Conservation (phyloP, 1,140 invertebrate species). For the Globodera ellingtonae region DNA sequence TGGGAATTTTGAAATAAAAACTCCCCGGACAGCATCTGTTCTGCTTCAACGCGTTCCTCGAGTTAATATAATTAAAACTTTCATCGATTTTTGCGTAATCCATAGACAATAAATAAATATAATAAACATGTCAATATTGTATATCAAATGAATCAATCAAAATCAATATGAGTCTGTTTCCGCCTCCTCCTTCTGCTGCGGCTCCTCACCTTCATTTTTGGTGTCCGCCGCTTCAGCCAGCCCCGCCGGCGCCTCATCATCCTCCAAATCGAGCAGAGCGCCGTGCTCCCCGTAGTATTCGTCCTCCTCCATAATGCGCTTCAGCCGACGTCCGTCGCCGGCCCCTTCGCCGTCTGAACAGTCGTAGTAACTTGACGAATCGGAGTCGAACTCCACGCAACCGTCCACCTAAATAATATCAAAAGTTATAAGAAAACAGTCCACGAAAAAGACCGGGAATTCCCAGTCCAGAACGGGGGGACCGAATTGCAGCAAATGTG, state of each 20-base stretch:
- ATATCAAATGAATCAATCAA: too few species aligned
- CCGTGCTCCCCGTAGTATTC: conserved; percentile 25
- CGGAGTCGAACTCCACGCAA: conserved; percentile 23
- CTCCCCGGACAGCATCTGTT: too few species aligned
- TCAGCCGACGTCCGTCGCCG: background rate
- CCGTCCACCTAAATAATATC: conserved; percentile 11
- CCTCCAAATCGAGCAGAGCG: conserved; percentile 13
- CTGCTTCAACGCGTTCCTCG: too few species aligned
- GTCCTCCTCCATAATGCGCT: conserved; percentile 23
- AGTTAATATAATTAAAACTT: too few species aligned
- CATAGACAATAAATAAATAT: too few species aligned
- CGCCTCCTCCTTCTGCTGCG: background rate
- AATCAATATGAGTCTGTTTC: background rate
- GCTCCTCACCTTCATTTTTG: background rate
- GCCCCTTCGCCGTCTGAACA: conserved; percentile 7
- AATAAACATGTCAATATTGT: too few species aligned
- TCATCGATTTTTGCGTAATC: too few species aligned
- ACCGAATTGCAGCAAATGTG: background rate
- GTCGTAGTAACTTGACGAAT: conserved; percentile 19
- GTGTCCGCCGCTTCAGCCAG: background rate
- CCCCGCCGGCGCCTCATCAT: background rate
- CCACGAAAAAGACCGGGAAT: background rate
- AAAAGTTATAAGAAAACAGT: background rate
- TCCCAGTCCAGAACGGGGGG: background rate
- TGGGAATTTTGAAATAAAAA: too few species aligned